Conservation (phyloP, 1,140 invertebrate species). For the Lepidurus apus region DNA sequence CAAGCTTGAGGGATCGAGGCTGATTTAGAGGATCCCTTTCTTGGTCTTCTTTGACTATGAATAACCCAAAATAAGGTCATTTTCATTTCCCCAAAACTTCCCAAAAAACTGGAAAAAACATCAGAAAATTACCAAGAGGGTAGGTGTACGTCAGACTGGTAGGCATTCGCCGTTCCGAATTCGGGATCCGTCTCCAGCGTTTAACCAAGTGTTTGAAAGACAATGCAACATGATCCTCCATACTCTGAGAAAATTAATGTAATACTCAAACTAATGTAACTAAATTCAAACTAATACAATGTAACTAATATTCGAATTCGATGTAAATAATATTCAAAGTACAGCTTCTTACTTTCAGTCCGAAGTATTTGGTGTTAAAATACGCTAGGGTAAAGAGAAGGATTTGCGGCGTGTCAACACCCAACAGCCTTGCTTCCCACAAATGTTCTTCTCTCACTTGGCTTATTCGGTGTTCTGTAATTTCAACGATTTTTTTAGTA, state of each 20-base stretch:
- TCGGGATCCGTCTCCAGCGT: slow-evolving; percentile 1
- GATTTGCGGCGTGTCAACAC: background rate
- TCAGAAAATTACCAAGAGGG: background rate
- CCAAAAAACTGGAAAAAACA: background rate
- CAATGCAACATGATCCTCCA: background rate
- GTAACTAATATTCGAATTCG: background rate
- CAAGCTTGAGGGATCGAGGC: background rate
- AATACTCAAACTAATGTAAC: background rate
- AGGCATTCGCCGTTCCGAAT: background rate
- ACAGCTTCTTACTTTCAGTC: background rate
- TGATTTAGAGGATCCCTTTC: too few species aligned
- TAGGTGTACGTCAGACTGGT: background rate
- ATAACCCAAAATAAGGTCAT: too few species aligned
- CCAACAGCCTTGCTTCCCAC: background rate
- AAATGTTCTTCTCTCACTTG: background rate
- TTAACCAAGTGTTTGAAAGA: background rate
- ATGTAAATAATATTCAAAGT: background rate
- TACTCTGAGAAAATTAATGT: background rate
- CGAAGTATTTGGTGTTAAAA: background rate
- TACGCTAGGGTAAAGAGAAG: background rate
- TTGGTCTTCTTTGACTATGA: too few species aligned
- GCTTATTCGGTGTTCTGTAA: background rate
- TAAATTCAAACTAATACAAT: background rate
- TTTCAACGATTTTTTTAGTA: background rate
- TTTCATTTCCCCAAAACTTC: background rate